Base-by-base conservation (phyloP, 2,113 vertebrate species). In the Blennius ocellaris region DNA sequence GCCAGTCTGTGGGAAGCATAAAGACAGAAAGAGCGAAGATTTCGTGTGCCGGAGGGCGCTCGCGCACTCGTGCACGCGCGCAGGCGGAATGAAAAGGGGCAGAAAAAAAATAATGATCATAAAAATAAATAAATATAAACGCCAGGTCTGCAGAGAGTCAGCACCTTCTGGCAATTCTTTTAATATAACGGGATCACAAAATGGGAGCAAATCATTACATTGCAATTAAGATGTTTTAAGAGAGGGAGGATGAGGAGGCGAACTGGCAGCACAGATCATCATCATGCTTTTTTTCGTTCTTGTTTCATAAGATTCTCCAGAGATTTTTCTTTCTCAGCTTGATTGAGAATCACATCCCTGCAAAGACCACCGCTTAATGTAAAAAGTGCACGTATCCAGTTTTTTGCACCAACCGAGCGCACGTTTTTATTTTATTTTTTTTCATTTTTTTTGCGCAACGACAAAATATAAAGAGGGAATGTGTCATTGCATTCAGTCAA, bases 271-370 rank as follows among this genome's bases (percentile, higher is more conserved):
- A 12, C 43, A 45, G 30, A 60, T 14, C 76, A 45, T n/a, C 61
- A 15, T 49, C 21, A 30, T 30, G 52, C 78, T 70, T 47, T 15
- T 9, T 2, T 73, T 57, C n/a, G n/a, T n/a, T 52, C 37, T 47
- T 36, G 48, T 48, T 74, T 56, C 38, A 65, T 83, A 38, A 69
- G 58, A 74, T 61, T 71, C 62, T 73, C 41, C 11, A 54, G 68
- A 41, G 48, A 76, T 83, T 88, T 86, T 30, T 30, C 2, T 30
- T 30, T 30, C 4, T 79, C 71, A 54, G 79, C 70, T 36, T 64
- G 66, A 44, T 39, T 68, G 44, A 60, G 75, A 76, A 61, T 43
- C 62, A 61, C 63, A 41, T 48, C 53, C 63, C 30, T n/a, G 69
- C 41, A 41, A 30, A 79, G 36, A 49, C 49, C 7, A 44, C 45